Evolutionary conservation across 2,113 vertebrate genomes (phyloP).

Genomic region (Pyrgilauda ruficollis): DNA sequence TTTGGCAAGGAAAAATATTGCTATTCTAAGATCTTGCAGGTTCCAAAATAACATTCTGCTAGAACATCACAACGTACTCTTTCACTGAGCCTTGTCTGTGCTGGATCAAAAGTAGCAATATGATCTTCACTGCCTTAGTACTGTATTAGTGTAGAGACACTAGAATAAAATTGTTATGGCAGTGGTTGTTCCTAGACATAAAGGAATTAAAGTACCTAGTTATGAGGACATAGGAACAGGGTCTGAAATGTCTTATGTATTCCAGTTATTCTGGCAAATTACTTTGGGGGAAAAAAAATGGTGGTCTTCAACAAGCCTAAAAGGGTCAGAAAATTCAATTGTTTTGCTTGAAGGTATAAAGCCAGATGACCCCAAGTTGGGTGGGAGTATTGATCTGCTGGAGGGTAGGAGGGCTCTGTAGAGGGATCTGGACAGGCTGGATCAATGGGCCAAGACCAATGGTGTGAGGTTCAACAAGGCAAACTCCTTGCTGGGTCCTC

Average conservation of each 20-base stretch:
- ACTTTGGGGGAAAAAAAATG: not conserved
- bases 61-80: not conserved
- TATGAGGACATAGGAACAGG: not conserved
- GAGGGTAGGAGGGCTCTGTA: not conserved
- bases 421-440: not conserved
- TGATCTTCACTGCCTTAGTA: not conserved
- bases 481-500: not conserved
- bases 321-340: not conserved
- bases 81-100: not conserved
- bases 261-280: not conserved
- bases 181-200: not conserved
- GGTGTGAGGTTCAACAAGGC: not conserved
- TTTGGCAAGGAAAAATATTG: conserved; percentile 1
- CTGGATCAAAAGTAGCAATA: not conserved
- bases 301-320: not conserved
- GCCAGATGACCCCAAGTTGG: rapidly evolving
- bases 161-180: not conserved
- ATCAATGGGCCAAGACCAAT: not conserved
- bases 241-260: not conserved
- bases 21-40: not conserved
- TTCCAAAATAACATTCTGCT: not conserved
- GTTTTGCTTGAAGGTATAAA: not conserved
- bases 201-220: not conserved
- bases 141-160: not conserved
- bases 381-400: not conserved